Evolutionary conservation across 2,888 invertebrate genomes (phyloP).

Genomic region (Nyleta sp.): DNA sequence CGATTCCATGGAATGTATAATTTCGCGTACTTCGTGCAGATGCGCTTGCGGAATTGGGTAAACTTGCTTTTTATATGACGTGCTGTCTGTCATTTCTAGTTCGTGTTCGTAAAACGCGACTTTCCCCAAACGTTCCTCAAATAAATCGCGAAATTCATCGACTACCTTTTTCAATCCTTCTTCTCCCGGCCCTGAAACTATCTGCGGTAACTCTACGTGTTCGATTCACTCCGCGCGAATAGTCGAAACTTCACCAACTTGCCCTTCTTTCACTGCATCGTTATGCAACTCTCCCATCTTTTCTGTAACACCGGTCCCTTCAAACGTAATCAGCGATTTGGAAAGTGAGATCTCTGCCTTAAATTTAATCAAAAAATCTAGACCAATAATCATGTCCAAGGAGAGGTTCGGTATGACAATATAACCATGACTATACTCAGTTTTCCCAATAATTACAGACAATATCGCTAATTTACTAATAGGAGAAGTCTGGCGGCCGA

Average conservation of each 20-base stretch:
- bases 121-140: neutral
- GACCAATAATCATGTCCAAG: neutral
- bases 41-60: neutral
- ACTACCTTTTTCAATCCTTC: neutral
- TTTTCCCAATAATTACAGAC: too few species aligned
- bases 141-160: neutral
- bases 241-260: too few species aligned
- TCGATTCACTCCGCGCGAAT: too few species aligned
- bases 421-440: neutral
- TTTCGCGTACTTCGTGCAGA: neutral
- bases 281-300: too few species aligned
- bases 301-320: neutral
- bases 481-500: neutral
- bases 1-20: neutral
- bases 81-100: neutral
- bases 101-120: neutral
- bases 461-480: neutral
- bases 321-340: neutral
- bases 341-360: neutral
- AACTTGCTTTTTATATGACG: neutral
- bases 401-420: neutral
- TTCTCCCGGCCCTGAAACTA: neutral
- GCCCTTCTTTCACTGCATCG: too few species aligned
- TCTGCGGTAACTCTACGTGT: too few species aligned
- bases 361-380: conserved; percentile 2